Evolutionary conservation across 2,113 vertebrate species (phyloP), one percentile per base, ranked within the genome.

Genomic region (Eudyptes chrysolophus): DNA sequence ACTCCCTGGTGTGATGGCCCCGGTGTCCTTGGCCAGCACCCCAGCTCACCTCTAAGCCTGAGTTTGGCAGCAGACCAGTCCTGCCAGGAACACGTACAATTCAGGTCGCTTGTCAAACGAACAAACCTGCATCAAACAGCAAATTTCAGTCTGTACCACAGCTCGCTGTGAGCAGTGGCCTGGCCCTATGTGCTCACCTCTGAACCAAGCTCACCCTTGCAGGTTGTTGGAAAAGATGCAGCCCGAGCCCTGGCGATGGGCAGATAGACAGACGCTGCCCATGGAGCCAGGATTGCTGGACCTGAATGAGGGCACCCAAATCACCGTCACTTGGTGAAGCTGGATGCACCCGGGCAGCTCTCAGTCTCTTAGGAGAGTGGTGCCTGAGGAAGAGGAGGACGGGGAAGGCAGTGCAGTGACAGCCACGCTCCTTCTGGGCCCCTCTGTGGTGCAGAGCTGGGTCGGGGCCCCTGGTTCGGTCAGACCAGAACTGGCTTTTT

Each of bases 221-320:
- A 51, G 32, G 11, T 25, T 29, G 9, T 6, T 89, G 68, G 66
- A 54, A 38, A 80, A 76, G 32, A 13, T 46, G 66, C 36, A 79
- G 66, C 51, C 65, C 11, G 4, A 86, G 61, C 61, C 20, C 19
- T 62, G 55, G 57, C 0, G 0, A 11, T 25, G 71, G 71, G 42
- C 80, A 79, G 46, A 13, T 6, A 49, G 75, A 42, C 60, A 66
- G 20, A 36, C 80, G 32, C 24, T 61, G 68, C 65, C 29, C 1
- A 0, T 10, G 66, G 48, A 69, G 2, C 44, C 44, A 61, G 78
- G 34, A 34, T 3, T 0, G 0, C 46, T 42, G 61, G 6, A n/a
- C 10, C 38, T 38, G 18, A 46, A 29, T 2, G 52, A 68, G 46
- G 27, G 27, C 12, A 46, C 26, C 20, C 1, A 3, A 30, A 18